A percentile compares a stretch with the other conserved stretches of the same genome.
Conservation (phyloP, 2,888 invertebrate species). For the Morpho achilles region DNA sequence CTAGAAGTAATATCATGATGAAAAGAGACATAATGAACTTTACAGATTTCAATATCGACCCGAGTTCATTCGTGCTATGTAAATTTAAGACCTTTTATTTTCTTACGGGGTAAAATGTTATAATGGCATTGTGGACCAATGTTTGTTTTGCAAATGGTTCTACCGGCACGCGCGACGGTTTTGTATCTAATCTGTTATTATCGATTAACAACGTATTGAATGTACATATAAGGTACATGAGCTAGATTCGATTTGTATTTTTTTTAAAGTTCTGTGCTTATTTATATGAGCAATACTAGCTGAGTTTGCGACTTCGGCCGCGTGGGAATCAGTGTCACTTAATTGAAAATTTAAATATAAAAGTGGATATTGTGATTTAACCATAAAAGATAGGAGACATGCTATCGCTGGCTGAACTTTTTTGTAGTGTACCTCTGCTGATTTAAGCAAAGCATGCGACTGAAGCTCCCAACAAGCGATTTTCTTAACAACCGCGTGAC, state of each 20-base stretch:
- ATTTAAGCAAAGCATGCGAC: too few species aligned
- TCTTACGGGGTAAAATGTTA: constrained; percentile 50
- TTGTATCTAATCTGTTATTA: constrained; percentile 43
- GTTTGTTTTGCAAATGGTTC: constrained; percentile 49
- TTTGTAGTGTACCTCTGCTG: too few species aligned
- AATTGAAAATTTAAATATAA: too few species aligned
- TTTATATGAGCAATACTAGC: neutral
- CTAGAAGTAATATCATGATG: constrained; percentile 33
- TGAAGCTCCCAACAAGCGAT: too few species aligned
- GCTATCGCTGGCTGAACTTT: too few species aligned
- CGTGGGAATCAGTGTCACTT: too few species aligned
- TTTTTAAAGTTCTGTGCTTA: neutral
- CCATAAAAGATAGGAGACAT: too few species aligned
- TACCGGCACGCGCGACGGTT: constrained; percentile 45
- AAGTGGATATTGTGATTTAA: too few species aligned
- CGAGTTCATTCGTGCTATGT: constrained; percentile 57
- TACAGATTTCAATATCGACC: constrained; percentile 39
- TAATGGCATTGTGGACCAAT: constrained; percentile 52
- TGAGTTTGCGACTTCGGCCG: too few species aligned
- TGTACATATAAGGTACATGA: too few species aligned
- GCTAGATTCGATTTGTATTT: too few species aligned
- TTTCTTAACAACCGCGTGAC: too few species aligned
- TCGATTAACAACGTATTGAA: constrained; percentile 37
- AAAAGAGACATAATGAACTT: constrained; percentile 51
- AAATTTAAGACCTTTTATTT: constrained; percentile 65